These are phyloP conservation scores for Brenthis daphne DNA, from an alignment of 2,888 invertebrate species.

Conservation along the genomic window DNA sequence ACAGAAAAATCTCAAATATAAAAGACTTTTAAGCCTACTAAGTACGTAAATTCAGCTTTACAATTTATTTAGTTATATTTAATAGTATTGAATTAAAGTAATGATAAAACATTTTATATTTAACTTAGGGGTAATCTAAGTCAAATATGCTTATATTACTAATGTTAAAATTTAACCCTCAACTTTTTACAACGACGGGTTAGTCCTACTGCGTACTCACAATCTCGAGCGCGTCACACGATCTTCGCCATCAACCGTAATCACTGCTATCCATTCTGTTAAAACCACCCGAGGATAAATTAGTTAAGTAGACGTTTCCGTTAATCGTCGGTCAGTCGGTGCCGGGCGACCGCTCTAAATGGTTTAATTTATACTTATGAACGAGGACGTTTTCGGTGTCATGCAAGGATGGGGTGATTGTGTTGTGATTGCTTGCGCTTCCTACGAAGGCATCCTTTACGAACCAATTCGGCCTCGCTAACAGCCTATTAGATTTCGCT, in stretches of 20 bases:
- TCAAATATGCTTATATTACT: background rate
- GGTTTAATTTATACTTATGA: slow-evolving; percentile 83
- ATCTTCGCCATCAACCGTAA: slow-evolving; percentile 58
- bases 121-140: background rate
- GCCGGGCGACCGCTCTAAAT: slow-evolving; percentile 78
- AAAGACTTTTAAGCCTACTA: background rate
- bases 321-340: slow-evolving; percentile 80
- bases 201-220: slow-evolving; percentile 21
- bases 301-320: slow-evolving; percentile 83
- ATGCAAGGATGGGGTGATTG: slow-evolving; percentile 81
- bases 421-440: slow-evolving; percentile 79
- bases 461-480: slow-evolving; percentile 56
- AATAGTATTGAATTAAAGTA: too few relatives aligned
- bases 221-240: slow-evolving; percentile 38
- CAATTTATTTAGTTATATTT: too few relatives aligned
- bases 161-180: background rate
- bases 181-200: background rate
- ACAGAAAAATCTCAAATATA: background rate
- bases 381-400: slow-evolving; percentile 82
- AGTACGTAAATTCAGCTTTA: too few relatives aligned
- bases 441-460: slow-evolving; percentile 76
- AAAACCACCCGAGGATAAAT: slow-evolving; percentile 83
- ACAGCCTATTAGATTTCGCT: slow-evolving; percentile 34
- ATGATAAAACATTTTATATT: too few relatives aligned
- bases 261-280: slow-evolving; percentile 83